Evolutionary conservation across 2,797 vertebrate species (phyloP), one percentile per base, ranked within the genome.

Genomic region (Ctenopoma kingsleyae): DNA sequence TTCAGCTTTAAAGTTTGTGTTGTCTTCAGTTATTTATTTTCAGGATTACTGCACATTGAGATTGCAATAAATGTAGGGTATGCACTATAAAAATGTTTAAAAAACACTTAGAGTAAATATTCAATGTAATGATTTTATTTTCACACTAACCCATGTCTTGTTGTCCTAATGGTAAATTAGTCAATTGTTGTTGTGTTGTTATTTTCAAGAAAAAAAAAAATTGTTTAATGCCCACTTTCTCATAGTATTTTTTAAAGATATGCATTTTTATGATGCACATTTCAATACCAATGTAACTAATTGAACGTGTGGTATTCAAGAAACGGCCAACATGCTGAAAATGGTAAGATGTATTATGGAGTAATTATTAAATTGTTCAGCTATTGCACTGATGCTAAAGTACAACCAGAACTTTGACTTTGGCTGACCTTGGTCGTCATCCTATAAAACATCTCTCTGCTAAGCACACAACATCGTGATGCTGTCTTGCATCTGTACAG

Each of bases 371-470:
- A 35, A 35, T 38, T 11, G 36, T 38, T 32, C 13, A 16, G 16
- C 7, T 0, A 0, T 6, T 16, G 41, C 32, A 23, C 41, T 13
- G 8, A 13, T 22, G 19, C 19, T 27, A 17, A 36, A 35, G 20
- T 2, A 2, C 30, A 46, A 3, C 41, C 22, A 47, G 4, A 16
- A 47, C 59, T 70, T 30, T 58, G 55, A 75, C 83, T 68, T 83
- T 83, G 67, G 23, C 6, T 3, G 59, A 76, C 49, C 65, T 76
- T 76, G 76, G 9, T 23, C 19, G 0, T 23, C 38, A 23, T 41
- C 55, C 46, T 40, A 10, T 35, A 23, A 12, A 15, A 27, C 15
- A 17, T 16, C 10, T 10, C 17, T 23, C 8, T 35, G 61, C 20
- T 5, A 23, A 40, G 32, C 19, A 5, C 60, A 44, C 30, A 17